A percentile compares a stretch with the other conserved stretches of the same genome.
Evolutionary conservation across 2,797 vertebrate species (phyloP).

Genomic region (Pitangus sulphuratus): DNA sequence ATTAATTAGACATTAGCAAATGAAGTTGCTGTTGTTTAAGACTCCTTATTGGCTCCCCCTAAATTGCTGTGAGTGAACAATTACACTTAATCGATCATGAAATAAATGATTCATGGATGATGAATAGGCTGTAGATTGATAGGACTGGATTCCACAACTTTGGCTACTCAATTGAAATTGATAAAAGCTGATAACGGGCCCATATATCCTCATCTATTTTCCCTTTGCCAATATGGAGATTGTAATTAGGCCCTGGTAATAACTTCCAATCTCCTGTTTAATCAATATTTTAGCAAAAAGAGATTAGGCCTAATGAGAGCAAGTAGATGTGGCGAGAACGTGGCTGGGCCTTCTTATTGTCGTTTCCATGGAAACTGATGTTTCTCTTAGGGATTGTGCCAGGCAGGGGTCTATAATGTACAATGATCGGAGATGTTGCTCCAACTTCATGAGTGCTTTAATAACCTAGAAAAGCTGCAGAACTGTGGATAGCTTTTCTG

Average conservation of each 20-base stretch:
- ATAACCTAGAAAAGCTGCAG: constrained; percentile 7
- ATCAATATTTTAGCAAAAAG: constrained; percentile 93
- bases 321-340: constrained; percentile 75
- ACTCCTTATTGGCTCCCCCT: constrained; percentile 91
- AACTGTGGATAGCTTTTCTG: background rate
- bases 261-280: constrained; percentile 88
- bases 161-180: constrained; percentile 92
- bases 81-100: constrained; percentile 97
- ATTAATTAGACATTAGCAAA: constrained; percentile 99
- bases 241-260: constrained; percentile 93
- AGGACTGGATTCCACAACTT: constrained; percentile 87
- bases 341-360: constrained; percentile 76
- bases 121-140: constrained; percentile 94
- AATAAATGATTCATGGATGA: constrained; percentile 99
- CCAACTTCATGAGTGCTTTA: constrained; percentile 62
- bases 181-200: constrained; percentile 88
- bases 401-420: constrained; percentile 52
- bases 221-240: constrained; percentile 88
- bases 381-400: constrained; percentile 77
- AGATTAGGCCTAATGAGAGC: constrained; percentile 83
- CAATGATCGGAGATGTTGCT: constrained; percentile 67
- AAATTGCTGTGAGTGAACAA: constrained; percentile 97
- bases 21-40: constrained; percentile 90
- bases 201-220: constrained; percentile 88
- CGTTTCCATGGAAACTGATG: constrained; percentile 85